These are phyloP conservation scores for Drosophila vallismaia DNA, from an alignment of 2,888 invertebrate species.

Conservation along the genomic window DNA sequence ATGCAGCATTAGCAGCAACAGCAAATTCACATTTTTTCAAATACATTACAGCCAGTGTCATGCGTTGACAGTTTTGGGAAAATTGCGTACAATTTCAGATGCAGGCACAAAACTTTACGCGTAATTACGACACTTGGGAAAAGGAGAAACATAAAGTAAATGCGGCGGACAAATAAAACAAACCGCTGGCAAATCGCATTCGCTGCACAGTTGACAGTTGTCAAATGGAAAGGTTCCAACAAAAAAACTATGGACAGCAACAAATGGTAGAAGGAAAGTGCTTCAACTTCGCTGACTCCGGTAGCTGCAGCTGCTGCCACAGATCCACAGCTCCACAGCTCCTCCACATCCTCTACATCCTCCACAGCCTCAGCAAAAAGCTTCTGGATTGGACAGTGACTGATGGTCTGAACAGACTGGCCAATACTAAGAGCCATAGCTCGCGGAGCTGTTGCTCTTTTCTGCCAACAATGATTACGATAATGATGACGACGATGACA, in stretches of 20 bases:
- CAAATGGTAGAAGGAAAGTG: constrained; percentile 33
- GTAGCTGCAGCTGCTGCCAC: constrained; percentile 36
- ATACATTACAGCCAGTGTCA: constrained; percentile 50
- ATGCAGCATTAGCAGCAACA: constrained; percentile 38
- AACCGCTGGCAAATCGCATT: constrained; percentile 48
- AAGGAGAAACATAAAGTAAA: constrained; percentile 13
- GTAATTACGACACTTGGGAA: constrained; percentile 56
- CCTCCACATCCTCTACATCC: neutral
- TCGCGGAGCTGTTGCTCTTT: constrained; percentile 17
- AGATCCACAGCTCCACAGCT: constrained; percentile 21
- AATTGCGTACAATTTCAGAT: constrained; percentile 66
- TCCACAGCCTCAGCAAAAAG: constrained; percentile 15
- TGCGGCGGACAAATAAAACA: constrained; percentile 26
- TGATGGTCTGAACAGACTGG: constrained; percentile 50
- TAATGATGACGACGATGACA: constrained; percentile 46
- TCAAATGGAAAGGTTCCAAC: constrained; percentile 67
- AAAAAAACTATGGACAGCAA: constrained; percentile 18
- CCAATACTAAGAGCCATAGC: constrained; percentile 24
- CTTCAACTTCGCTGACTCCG: constrained; percentile 19
- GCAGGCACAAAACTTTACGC: constrained; percentile 52
- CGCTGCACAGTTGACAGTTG: constrained; percentile 57
- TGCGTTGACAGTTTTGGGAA: constrained; percentile 72
- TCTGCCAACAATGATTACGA: constrained; percentile 34
- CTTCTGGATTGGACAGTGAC: constrained; percentile 62
- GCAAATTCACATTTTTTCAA: constrained; percentile 67